Evolutionary conservation across 2,113 vertebrate genomes (phyloP).

Genomic region (Onychostoma macrolepis): DNA sequence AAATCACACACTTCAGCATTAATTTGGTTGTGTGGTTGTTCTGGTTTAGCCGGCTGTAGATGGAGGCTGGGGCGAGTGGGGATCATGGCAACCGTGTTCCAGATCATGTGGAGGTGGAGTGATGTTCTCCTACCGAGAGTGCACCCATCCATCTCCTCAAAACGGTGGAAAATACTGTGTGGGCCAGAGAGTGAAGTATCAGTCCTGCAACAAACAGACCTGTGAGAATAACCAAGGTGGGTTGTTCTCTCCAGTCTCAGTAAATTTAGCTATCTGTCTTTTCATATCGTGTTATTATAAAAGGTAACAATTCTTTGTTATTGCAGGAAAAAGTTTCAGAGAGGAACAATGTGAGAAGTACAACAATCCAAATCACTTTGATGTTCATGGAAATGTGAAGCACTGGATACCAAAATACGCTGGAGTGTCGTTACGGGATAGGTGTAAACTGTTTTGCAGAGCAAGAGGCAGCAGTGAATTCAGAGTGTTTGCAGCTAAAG

Average conservation of each 20-base stretch:
- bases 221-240: conserved; percentile 81
- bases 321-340: conserved; percentile 89
- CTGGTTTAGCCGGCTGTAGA: conserved; percentile 78
- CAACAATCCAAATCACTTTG: conserved; percentile 84
- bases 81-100: conserved; percentile 89
- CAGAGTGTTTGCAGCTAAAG: conserved; percentile 94
- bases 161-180: conserved; percentile 91
- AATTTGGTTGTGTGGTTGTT: not conserved
- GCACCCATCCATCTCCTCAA: conserved; percentile 82
- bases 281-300: not conserved
- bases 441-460: conserved; percentile 94
- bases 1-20: not conserved
- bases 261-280: not conserved
- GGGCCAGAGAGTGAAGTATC: conserved; percentile 88
- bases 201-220: conserved; percentile 86
- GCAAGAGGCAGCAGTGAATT: conserved; percentile 90
- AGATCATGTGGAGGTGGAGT: conserved; percentile 93
- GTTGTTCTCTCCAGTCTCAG: not conserved
- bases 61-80: conserved; percentile 89
- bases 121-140: conserved; percentile 90
- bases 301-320: not conserved
- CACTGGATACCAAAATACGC: conserved; percentile 96
- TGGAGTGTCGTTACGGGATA: conserved; percentile 88
- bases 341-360: conserved; percentile 96
- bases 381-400: conserved; percentile 81